Base-by-base conservation (phyloP, 2,113 vertebrate species). In the Morone saxatilis region DNA sequence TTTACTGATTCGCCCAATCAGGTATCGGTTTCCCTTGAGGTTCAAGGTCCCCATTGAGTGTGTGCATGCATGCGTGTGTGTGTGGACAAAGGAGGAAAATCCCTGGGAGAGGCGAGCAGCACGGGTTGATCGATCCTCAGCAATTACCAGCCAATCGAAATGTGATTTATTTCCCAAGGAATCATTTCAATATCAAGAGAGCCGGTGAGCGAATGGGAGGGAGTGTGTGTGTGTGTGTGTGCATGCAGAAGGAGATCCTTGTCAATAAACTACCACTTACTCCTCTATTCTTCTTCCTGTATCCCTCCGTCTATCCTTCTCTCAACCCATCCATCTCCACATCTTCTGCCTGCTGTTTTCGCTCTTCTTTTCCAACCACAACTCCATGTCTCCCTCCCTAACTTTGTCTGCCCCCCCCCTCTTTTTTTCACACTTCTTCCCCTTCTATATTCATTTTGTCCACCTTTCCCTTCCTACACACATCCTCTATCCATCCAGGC, bases 91-190 rank as follows among this genome's bases (percentile, higher is more conserved):
- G 43, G 68, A 69, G 78, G 77, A 88, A 84, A 81, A 90, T 95
- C 83, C 94, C 96, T 88, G 94, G 91, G 93, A 94, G 96, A 94
- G 73, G 71, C 43, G 12, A 71, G 93, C 91, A 82, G 87, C 88
- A 79, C 61, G 71, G 48, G 86, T 94, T 96, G 96, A 98, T 99
- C 96, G 97, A 99, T 99, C 96, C 95, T 93, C 95, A 93, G 96
- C 98, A 99, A 99, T 99, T 99, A 99, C 97, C 96, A 99, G 96
- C 96, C 97, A 98, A 99, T 99, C 97, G 98, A 99, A 99, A 98
- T 97, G 97, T 98, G 98, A 99, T 99, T 99, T 99, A 99, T 99
- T 97, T 99, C 96, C 95, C 94, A 90, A 95, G 96, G 96, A 99
- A 99, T 99, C 96, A 97, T 99, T 99, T 97, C 97, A 99, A 98